Evolutionary conservation across 2,797 vertebrate genomes (phyloP).

Genomic region (Sarcoramphus papa): DNA sequence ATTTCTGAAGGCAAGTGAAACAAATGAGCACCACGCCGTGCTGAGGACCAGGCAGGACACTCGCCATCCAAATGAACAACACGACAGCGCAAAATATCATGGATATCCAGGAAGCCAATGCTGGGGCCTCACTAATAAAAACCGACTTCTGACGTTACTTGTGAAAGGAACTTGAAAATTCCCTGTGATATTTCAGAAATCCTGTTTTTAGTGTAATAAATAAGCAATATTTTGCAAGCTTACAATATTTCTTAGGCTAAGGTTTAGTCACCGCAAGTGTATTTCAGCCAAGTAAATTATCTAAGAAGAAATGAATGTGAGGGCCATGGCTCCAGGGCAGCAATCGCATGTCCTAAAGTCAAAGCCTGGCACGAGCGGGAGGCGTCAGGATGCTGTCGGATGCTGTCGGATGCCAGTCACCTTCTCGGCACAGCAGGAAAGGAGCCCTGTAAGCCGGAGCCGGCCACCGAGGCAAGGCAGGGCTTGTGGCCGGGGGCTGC

Average conservation of each 20-base stretch:
- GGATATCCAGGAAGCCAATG: background rate
- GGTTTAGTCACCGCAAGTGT: background rate
- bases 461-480: background rate
- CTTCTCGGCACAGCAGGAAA: background rate
- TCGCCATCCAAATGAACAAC: background rate
- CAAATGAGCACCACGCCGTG: rapidly evolving
- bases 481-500: background rate
- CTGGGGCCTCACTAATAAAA: background rate
- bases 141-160: background rate
- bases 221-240: background rate
- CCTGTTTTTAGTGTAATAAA: background rate
- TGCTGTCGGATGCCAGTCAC: background rate
- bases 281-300: background rate
- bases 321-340: background rate
- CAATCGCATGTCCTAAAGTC: rapidly evolving
- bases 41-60: background rate
- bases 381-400: background rate
- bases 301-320: background rate
- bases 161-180: background rate
- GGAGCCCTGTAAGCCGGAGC: background rate
- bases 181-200: background rate
- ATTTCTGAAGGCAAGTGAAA: background rate
- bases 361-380: background rate
- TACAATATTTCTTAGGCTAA: background rate
- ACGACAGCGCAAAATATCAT: rapidly evolving